Evolutionary conservation across 2,888 invertebrate genomes (phyloP).

Genomic region (Dasypolia templi): DNA sequence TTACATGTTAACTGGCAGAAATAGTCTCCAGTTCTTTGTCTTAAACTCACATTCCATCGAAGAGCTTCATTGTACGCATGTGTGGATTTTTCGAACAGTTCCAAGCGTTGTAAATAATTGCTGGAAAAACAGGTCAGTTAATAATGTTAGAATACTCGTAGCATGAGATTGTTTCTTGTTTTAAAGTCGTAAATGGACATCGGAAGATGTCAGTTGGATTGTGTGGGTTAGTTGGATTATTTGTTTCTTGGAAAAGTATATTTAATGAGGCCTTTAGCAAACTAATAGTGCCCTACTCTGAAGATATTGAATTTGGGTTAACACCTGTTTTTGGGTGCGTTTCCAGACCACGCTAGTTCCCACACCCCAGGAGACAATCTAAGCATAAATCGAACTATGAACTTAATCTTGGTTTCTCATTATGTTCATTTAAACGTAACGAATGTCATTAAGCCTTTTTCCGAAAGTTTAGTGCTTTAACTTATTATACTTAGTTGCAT

Average conservation of each 20-base stretch:
- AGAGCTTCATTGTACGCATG: conserved; percentile 86
- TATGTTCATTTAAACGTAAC: neutral
- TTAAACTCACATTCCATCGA: conserved; percentile 85
- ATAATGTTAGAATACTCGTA: too few species aligned
- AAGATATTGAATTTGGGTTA: neutral
- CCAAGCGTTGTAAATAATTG: conserved; percentile 86
- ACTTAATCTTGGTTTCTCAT: neutral
- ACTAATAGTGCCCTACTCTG: neutral
- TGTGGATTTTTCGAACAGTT: conserved; percentile 86
- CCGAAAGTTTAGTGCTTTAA: neutral
- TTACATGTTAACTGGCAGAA: conserved; percentile 75
- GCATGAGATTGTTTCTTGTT: conserved; percentile 18
- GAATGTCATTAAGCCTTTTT: neutral
- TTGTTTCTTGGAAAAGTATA: neutral
- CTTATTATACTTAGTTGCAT: neutral
- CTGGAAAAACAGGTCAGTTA: conserved; percentile 71
- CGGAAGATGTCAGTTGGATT: too few species aligned
- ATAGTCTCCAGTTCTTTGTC: conserved; percentile 73
- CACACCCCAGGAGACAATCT: neutral
- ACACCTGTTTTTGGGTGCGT: neutral
- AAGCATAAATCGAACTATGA: neutral
- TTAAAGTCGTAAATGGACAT: too few species aligned
- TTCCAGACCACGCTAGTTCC: too few species aligned
- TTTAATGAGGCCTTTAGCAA: neutral
- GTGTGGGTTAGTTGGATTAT: neutral